A percentile compares a stretch with the other conserved stretches of the same genome.
phyloP scores from a whole-genome alignment of 2,888 invertebrate species.

The Autographa pulchrina region DNA sequence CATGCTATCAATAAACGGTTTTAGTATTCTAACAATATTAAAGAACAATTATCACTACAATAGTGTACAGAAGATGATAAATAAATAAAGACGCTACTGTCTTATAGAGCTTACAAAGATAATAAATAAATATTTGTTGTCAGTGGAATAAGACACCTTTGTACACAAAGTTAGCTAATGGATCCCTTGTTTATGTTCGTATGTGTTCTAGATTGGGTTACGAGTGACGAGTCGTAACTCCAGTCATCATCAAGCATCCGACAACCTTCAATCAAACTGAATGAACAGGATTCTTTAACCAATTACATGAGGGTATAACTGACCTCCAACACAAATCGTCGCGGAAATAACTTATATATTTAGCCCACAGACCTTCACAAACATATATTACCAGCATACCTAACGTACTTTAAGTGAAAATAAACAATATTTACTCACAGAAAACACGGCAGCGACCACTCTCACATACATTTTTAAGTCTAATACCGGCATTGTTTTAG shows the following conservation, averaged over 20 bases:
- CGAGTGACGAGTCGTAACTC: slow-evolving; percentile 11
- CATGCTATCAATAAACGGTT: background rate
- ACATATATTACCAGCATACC: background rate
- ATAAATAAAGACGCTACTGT: slow-evolving; percentile 39
- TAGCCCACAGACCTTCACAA: background rate
- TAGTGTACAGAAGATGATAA: slow-evolving; percentile 21
- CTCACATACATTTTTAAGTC: slow-evolving; percentile 82
- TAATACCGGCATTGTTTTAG: slow-evolving; percentile 80
- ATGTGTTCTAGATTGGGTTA: slow-evolving; percentile 16
- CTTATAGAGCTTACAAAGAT: slow-evolving; percentile 31
- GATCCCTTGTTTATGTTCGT: slow-evolving; percentile 14
- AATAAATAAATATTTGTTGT: slow-evolving; percentile 29
- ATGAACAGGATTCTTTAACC: slow-evolving; percentile 9
- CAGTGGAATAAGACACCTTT: slow-evolving; percentile 8
- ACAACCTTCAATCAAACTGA: background rate
- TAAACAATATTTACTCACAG: slow-evolving; percentile 73
- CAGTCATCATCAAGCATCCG: slow-evolving; percentile 1
- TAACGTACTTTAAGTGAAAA: slow-evolving; percentile 12
- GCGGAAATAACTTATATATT: background rate
- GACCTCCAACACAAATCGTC: background rate
- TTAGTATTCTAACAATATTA: slow-evolving; percentile 1
- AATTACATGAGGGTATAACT: slow-evolving; percentile 43
- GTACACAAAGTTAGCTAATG: slow-evolving; percentile 6
- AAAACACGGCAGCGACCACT: slow-evolving; percentile 83
- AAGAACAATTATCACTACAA: slow-evolving; percentile 20